phyloP scores from a whole-genome alignment of 2,113 vertebrate species.

The Gasterosteus aculeatus region DNA sequence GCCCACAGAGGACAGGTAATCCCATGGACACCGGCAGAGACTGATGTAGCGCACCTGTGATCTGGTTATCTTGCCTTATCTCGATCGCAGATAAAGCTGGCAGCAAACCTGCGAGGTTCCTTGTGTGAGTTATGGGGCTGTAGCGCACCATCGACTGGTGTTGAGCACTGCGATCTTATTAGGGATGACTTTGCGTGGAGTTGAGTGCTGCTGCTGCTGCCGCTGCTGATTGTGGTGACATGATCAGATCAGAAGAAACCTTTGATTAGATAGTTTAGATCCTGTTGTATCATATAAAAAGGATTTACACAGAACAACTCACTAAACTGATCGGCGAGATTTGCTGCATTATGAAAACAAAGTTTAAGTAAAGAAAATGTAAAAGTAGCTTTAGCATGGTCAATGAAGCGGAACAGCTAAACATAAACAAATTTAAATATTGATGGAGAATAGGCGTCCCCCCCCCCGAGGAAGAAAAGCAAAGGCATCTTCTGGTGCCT shows the following conservation, averaged over 20 bases:
- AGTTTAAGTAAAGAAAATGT: constrained; percentile 34
- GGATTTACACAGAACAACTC: neutral
- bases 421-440: constrained; percentile 81
- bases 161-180: constrained; percentile 23
- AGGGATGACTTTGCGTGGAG: constrained; percentile 14
- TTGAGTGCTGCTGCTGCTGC: constrained; percentile 38
- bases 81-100: constrained; percentile 42
- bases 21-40: constrained; percentile 65
- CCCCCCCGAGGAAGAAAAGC: constrained; percentile 52
- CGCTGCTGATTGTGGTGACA: constrained; percentile 17
- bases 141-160: constrained; percentile 30
- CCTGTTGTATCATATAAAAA: neutral
- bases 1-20: constrained; percentile 73
- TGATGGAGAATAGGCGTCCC: constrained; percentile 67
- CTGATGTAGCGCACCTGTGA: constrained; percentile 67
- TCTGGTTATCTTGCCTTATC: constrained; percentile 65
- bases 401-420: constrained; percentile 62
- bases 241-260: neutral
- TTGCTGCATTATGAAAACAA: constrained; percentile 28
- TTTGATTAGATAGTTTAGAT: neutral
- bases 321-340: neutral
- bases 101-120: constrained; percentile 18
- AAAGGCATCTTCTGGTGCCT: constrained; percentile 64
- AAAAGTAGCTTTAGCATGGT: constrained; percentile 42
- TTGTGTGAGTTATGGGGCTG: constrained; percentile 38